Conservation (phyloP, 2,797 vertebrate species). For the Emys orbicularis region DNA sequence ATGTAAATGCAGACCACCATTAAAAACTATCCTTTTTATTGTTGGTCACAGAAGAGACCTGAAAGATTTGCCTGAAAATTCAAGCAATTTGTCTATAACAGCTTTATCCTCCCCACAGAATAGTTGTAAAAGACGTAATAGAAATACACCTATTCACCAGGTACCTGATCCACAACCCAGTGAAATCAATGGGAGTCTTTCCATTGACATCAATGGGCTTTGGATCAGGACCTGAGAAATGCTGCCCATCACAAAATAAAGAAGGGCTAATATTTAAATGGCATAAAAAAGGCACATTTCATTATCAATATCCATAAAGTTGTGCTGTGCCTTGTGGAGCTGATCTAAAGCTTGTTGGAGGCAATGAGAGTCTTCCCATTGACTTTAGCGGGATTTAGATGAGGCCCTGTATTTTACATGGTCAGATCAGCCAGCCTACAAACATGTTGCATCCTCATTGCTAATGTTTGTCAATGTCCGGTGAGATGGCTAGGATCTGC, state of each 20-base stretch:
- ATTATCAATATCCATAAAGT: not conserved
- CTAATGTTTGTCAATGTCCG: too few relatives aligned
- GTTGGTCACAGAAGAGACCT: not conserved
- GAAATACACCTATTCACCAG: not conserved
- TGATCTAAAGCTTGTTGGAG: not conserved
- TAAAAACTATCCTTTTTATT: not conserved
- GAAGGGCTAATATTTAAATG: not conserved
- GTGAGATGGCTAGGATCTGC: too few relatives aligned
- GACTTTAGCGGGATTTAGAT: too few relatives aligned
- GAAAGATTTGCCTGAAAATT: not conserved
- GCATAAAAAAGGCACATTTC: not conserved
- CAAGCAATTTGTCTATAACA: not conserved
- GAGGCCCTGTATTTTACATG: too few relatives aligned
- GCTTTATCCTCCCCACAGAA: not conserved
- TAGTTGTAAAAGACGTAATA: not conserved
- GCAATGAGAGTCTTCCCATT: not conserved
- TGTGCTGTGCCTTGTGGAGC: not conserved
- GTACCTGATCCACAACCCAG: not conserved
- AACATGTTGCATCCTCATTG: too few relatives aligned
- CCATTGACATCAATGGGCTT: too few relatives aligned
- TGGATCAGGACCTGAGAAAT: not conserved
- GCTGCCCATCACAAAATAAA: not conserved
- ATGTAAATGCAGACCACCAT: rapidly evolving
- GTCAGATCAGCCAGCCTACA: too few relatives aligned
- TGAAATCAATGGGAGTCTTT: not conserved